phyloP scores from a whole-genome alignment of 2,797 vertebrate genomes.

The Clarias fuscus region DNA sequence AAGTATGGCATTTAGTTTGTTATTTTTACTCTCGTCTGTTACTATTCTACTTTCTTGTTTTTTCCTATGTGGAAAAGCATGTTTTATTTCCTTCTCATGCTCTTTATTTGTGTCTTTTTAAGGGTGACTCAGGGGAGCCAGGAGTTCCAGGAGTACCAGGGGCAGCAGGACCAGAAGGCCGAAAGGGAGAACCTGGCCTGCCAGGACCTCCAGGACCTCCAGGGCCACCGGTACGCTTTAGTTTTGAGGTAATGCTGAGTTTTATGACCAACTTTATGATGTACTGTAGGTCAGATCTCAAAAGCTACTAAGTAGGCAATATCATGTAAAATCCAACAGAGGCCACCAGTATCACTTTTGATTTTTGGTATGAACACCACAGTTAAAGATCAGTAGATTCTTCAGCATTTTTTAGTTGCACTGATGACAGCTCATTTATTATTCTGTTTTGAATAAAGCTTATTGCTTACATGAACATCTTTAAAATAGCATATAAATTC shows the following conservation, averaged over 20 bases:
- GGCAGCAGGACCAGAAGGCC: conserved; percentile 76
- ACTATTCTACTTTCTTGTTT: background rate
- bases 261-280: background rate
- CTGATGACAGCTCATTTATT: conserved; percentile 21
- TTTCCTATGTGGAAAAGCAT: background rate
- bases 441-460: conserved; percentile 14
- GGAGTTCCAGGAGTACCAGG: conserved; percentile 83
- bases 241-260: conserved; percentile 80
- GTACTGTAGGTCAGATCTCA: background rate
- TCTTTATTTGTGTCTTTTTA: background rate
- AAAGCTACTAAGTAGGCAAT: background rate
- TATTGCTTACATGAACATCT: conserved; percentile 16
- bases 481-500: conserved; percentile 8
- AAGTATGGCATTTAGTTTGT: too few relatives aligned
- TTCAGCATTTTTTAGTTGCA: background rate
- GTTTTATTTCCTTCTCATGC: background rate
- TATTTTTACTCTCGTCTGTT: too few relatives aligned
- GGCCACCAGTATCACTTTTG: conserved; percentile 6
- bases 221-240: conserved; percentile 66
- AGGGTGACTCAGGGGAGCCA: conserved; percentile 83
- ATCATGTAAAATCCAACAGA: conserved; percentile 34
- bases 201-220: conserved; percentile 80
- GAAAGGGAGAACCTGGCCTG: conserved; percentile 79
- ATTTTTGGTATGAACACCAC: background rate
- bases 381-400: background rate